Conservation (phyloP, 2,888 invertebrate species). For the Pyrocoelia pectoralis region DNA sequence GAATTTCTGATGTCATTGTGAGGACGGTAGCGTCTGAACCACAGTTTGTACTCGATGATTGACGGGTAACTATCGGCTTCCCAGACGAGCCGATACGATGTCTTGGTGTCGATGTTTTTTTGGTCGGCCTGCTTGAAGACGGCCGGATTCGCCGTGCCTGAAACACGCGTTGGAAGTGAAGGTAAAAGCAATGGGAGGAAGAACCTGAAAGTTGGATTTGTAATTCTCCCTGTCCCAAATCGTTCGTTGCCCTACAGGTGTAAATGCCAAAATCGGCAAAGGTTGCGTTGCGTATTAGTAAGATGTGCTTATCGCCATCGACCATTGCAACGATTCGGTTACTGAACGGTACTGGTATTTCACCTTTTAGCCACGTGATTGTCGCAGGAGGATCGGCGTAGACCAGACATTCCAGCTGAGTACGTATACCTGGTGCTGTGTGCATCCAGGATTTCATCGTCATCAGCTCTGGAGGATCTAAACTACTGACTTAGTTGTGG, state of each 20-base stretch:
- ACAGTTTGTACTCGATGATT: conserved; percentile 74
- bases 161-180: conserved; percentile 17
- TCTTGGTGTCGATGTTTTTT: conserved; percentile 62
- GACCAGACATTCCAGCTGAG: conserved; percentile 74
- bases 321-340: conserved; percentile 58
- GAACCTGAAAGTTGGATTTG: conserved; percentile 77
- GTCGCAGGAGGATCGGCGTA: conserved; percentile 74
- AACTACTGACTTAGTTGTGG: neutral
- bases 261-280: conserved; percentile 79
- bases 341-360: conserved; percentile 64
- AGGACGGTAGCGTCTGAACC: conserved; percentile 65
- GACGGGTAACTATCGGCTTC: conserved; percentile 84
- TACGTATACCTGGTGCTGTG: conserved; percentile 74
- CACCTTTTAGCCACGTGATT: conserved; percentile 74
- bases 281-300: conserved; percentile 74
- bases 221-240: conserved; percentile 74
- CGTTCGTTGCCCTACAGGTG: conserved; percentile 79
- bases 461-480: conserved; percentile 79
- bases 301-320: conserved; percentile 65
- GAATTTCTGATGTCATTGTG: conserved; percentile 62
- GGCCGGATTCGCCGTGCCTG: conserved; percentile 74
- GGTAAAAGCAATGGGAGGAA: neutral
- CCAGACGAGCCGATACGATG: conserved; percentile 78
- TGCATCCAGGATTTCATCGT: conserved; percentile 75
- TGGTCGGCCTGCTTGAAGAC: conserved; percentile 67